Conservation (phyloP, 1,140 invertebrate species). For the Riptortus pedestris region DNA sequence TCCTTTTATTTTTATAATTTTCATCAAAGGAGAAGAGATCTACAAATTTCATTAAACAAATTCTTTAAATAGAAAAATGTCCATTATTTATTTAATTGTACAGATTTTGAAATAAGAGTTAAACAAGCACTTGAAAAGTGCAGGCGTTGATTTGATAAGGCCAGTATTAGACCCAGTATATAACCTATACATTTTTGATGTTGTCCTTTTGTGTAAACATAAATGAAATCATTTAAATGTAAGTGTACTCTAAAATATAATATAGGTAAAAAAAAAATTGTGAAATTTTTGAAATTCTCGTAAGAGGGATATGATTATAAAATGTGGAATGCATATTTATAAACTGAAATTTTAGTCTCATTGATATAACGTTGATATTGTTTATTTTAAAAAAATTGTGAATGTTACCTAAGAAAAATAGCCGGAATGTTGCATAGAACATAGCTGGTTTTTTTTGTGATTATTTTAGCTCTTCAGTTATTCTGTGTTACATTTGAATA, state of each 20-base stretch:
- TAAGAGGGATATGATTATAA: not conserved
- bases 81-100: not conserved
- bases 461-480: constrained; percentile 9
- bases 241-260: not conserved
- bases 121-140: not conserved
- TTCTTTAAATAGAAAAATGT: too few species aligned
- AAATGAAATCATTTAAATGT: not conserved
- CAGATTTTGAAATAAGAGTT: not conserved
- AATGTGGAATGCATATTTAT: constrained; percentile 12
- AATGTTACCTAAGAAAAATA: not conserved
- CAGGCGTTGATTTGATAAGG: not conserved
- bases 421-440: not conserved
- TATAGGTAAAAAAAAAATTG: constrained; percentile 3
- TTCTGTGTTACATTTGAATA: constrained; percentile 6
- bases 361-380: not conserved
- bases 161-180: constrained; percentile 15
- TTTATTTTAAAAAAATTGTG: not conserved
- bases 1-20: not conserved
- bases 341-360: not conserved
- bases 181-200: constrained; percentile 13
- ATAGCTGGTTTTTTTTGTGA: constrained; percentile 19
- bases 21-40: not conserved
- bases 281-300: not conserved
- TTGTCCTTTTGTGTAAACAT: constrained; percentile 9
- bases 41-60: too few species aligned